Conservation (phyloP, 2,888 invertebrate species). For the Lithophane leautieri region DNA sequence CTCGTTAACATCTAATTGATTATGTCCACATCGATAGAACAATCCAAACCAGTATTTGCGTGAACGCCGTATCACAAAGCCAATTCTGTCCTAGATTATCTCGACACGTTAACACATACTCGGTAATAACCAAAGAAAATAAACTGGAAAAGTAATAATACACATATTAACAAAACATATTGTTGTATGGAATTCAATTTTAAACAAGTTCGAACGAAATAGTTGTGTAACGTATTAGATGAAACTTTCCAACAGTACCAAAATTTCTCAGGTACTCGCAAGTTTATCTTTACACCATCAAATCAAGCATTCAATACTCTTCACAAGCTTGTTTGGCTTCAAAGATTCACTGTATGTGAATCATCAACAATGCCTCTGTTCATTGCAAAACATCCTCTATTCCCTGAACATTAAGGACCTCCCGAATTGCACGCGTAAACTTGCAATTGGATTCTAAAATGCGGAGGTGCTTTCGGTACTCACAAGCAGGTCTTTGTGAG, state of each 20-base stretch:
- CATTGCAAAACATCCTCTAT: conserved; percentile 79
- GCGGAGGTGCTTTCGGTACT: conserved; percentile 86
- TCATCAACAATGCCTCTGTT: conserved; percentile 62
- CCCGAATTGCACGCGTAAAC: conserved; percentile 73
- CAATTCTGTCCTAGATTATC: conserved; percentile 56
- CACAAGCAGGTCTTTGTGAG: conserved; percentile 88
- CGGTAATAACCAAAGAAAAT: conserved; percentile 52
- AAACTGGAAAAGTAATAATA: conserved; percentile 47
- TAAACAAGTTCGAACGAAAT: conserved; percentile 23
- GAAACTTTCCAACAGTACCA: conserved; percentile 48
- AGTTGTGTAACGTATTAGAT: conserved; percentile 22
- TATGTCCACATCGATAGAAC: conserved; percentile 29
- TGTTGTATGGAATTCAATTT: conserved; percentile 40
- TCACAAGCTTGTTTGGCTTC: conserved; percentile 87
- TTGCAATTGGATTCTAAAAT: conserved; percentile 84
- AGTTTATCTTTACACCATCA: conserved; percentile 77
- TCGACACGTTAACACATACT: conserved; percentile 45
- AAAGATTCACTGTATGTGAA: conserved; percentile 77
- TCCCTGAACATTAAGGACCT: conserved; percentile 70
- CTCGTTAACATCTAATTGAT: conserved; percentile 58
- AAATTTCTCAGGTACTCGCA: conserved; percentile 62
- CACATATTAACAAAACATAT: conserved; percentile 45
- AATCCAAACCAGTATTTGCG: conserved; percentile 46
- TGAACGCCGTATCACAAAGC: conserved; percentile 40
- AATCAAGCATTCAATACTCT: conserved; percentile 84